Conservation (phyloP, 2,113 vertebrate genomes). For the Lucifuga dentata region DNA sequence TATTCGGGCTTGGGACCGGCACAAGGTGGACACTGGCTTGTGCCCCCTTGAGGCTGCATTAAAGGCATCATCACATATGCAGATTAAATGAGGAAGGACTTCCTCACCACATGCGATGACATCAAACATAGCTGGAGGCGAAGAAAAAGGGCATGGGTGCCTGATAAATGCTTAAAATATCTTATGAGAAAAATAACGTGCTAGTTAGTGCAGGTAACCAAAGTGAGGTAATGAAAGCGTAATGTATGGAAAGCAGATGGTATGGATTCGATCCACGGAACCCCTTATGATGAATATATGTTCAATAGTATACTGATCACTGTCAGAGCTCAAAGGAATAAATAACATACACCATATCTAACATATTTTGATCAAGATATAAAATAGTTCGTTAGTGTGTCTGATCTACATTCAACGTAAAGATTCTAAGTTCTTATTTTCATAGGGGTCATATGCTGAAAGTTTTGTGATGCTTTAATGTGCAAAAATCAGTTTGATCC, state of each 20-base stretch:
- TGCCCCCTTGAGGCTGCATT: no score
- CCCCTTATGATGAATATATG: neutral
- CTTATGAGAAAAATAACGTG: neutral
- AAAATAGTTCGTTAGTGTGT: no score
- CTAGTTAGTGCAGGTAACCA: neutral
- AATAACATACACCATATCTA: constrained; percentile 1
- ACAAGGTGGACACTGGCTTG: no score
- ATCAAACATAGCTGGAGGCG: constrained; percentile 15
- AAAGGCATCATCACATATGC: no score
- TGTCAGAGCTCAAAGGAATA: constrained; percentile 6
- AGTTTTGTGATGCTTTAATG: no score
- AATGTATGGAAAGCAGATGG: constrained; percentile 20
- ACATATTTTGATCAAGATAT: no score
- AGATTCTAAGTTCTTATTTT: no score
- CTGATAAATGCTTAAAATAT: constrained; percentile 35
- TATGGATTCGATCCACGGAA: neutral
- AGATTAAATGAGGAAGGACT: constrained; percentile 34
- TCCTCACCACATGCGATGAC: constrained; percentile 29
- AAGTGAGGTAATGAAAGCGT: neutral
- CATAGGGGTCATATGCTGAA: no score
- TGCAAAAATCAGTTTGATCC: no score
- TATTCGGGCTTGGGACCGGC: no score
- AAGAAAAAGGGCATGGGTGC: neutral
- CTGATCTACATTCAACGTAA: no score
- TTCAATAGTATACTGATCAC: neutral